Percentiles rank a stretch among this genome's conserved stretches.
Evolutionary conservation across 2,888 invertebrate genomes (phyloP).

Genomic region (Rotaria sp.): DNA sequence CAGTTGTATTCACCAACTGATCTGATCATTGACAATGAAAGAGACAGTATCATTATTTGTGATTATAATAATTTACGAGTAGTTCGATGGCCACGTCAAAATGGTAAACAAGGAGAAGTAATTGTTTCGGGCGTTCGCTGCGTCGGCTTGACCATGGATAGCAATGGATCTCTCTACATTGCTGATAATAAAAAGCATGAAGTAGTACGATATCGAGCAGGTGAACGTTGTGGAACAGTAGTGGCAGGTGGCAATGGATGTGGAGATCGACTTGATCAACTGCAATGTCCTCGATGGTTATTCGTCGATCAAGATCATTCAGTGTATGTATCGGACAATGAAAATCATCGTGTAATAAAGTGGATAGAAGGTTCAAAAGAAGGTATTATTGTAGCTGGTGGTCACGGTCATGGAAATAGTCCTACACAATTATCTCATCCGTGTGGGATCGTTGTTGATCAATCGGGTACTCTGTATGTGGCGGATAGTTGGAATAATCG

Average conservation of each 20-base stretch:
- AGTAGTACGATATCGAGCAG: background rate
- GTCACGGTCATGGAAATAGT: background rate
- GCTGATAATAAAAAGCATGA: background rate
- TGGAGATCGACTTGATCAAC: background rate
- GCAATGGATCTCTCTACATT: background rate
- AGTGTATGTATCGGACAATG: background rate
- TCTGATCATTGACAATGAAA: background rate
- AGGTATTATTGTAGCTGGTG: background rate
- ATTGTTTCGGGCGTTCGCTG: background rate
- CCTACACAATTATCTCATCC: background rate
- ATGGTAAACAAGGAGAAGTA: background rate
- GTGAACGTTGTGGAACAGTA: too few species aligned
- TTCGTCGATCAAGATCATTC: conserved; percentile 15
- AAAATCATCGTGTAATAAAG: conserved; percentile 1
- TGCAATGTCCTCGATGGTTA: background rate
- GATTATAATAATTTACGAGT: background rate
- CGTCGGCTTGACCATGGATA: background rate
- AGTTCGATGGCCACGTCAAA: conserved; percentile 7
- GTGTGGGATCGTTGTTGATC: background rate
- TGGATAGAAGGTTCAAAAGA: background rate
- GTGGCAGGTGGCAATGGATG: too few species aligned
- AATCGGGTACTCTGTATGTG: background rate
- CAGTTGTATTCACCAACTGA: background rate
- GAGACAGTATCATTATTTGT: background rate
- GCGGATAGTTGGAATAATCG: background rate